Percentiles rank a stretch among this genome's conserved stretches.
phyloP scores from a whole-genome alignment of 2,888 invertebrate genomes.

The Caenorhabditis sinica region DNA sequence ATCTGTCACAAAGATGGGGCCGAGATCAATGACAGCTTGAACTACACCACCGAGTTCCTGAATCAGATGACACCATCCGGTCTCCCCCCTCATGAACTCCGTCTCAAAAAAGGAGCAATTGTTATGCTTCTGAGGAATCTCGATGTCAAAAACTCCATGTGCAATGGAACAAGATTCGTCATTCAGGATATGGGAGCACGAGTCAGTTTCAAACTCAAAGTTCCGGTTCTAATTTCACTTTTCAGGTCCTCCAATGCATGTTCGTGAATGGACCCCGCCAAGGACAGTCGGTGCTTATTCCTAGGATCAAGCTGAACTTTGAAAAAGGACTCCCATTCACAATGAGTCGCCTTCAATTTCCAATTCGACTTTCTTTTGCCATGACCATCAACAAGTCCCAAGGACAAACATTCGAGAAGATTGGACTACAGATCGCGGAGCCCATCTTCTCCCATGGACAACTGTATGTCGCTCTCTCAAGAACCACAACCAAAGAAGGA shows the following conservation, averaged over 20 bases:
- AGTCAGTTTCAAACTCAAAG: too few relatives aligned
- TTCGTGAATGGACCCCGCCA: too few relatives aligned
- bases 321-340: conserved; percentile 83
- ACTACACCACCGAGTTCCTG: too few relatives aligned
- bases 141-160: conserved; percentile 19
- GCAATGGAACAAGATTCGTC: conserved; percentile 39
- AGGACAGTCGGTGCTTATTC: too few relatives aligned
- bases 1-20: too few relatives aligned
- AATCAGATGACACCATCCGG: too few relatives aligned
- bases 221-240: too few relatives aligned
- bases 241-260: too few relatives aligned
- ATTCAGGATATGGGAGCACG: conserved; percentile 9
- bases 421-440: conserved; percentile 6
- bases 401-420: conserved; percentile 74
- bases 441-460: neutral
- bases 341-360: conserved; percentile 72
- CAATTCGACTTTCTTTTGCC: conserved; percentile 58
- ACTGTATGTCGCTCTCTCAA: conserved; percentile 5
- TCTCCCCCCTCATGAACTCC: too few relatives aligned
- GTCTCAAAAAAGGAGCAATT: conserved; percentile 23
- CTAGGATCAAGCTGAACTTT: conserved; percentile 17
- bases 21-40: too few relatives aligned
- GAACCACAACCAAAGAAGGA: neutral
- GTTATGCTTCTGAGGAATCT: conserved; percentile 51
- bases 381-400: conserved; percentile 74